phyloP scores from a whole-genome alignment of 2,113 vertebrate genomes.

The Gopherus flavomarginatus region DNA sequence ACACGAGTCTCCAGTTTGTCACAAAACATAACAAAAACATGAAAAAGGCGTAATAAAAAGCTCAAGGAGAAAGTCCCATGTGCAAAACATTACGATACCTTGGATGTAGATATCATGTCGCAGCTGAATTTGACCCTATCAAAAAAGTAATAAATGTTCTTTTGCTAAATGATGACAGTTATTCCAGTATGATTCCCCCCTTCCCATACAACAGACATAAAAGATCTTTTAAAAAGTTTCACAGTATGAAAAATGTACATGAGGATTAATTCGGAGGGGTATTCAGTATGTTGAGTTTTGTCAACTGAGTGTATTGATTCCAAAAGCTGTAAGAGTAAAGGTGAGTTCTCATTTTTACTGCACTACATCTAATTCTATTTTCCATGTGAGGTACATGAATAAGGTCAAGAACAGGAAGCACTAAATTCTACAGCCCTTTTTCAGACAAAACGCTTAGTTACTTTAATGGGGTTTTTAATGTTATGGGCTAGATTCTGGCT shows the following conservation, averaged over 20 bases:
- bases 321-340: neutral
- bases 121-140: neutral
- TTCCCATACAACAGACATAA: neutral
- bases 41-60: neutral
- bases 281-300: neutral
- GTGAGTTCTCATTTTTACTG: conserved; percentile 12
- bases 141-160: neutral
- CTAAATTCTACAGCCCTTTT: neutral
- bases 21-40: neutral
- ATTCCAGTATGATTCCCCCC: neutral
- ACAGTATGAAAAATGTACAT: neutral
- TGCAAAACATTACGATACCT: neutral
- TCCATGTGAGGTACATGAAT: conserved; percentile 12
- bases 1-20: neutral
- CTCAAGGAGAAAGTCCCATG: neutral
- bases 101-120: neutral
- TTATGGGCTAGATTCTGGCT: neutral
- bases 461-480: neutral
- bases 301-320: neutral
- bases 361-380: conserved; percentile 14
- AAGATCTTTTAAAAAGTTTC: neutral
- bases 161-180: neutral
- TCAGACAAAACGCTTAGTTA: neutral
- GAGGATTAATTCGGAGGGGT: neutral
- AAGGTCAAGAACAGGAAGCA: neutral